These are phyloP conservation scores for Trichogramma dendrolimi DNA, from an alignment of 2,888 invertebrate genomes.

Conservation along the genomic window DNA sequence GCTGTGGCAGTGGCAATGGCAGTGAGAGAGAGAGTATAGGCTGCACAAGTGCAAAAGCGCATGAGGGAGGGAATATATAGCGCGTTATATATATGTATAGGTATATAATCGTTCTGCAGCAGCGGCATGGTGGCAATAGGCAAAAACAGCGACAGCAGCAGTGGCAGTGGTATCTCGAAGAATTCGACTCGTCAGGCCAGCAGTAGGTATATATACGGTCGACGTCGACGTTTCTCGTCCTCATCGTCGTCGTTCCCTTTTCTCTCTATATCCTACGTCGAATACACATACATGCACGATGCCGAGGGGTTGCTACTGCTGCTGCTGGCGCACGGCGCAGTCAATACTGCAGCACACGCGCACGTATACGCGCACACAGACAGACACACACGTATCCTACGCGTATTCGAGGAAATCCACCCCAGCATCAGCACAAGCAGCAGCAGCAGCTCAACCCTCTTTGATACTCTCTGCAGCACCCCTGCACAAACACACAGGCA, in stretches of 20 bases:
- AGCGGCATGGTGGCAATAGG: conserved; percentile 12
- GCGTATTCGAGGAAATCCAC: background rate
- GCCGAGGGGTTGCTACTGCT: too few relatives aligned
- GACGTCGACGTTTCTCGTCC: background rate
- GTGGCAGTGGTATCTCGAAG: too few relatives aligned
- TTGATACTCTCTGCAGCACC: conserved; percentile 27
- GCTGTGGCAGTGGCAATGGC: too few relatives aligned
- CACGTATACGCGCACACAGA: conserved; percentile 26
- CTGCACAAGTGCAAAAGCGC: conserved; percentile 4
- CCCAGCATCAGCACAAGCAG: conserved; percentile 21
- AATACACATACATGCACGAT: too few relatives aligned
- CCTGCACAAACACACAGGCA: conserved; percentile 20
- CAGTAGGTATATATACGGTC: too few relatives aligned
- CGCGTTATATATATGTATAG: conserved; percentile 21
- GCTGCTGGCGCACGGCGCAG: conserved; percentile 28
- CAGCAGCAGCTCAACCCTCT: conserved; percentile 19
- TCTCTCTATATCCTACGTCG: too few relatives aligned
- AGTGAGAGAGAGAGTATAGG: background rate
- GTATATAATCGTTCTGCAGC: conserved; percentile 20
- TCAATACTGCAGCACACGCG: conserved; percentile 43
- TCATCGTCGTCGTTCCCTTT: conserved; percentile 1
- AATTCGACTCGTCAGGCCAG: too few relatives aligned
- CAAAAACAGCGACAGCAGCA: too few relatives aligned
- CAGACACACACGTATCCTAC: conserved; percentile 22
- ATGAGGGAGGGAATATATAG: conserved; percentile 22